phyloP scores from a whole-genome alignment of 1,140 invertebrate species.

The Mamestra configurata region DNA sequence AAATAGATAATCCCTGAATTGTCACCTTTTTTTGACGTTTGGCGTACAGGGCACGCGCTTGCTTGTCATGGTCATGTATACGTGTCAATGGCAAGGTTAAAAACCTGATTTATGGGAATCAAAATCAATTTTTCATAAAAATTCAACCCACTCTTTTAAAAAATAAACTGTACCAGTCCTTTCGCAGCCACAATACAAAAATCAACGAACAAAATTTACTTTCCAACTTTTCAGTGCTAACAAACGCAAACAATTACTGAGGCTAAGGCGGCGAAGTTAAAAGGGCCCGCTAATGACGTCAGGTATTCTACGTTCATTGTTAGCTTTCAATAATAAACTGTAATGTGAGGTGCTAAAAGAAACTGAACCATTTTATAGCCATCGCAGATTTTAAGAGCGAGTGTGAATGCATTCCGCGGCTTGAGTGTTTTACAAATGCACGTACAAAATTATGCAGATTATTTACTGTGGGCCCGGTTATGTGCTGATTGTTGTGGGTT shows the following conservation, averaged over 20 bases:
- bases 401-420: conserved; percentile 53
- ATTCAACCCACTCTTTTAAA: neutral
- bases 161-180: neutral
- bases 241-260: conserved; percentile 51
- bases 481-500: conserved; percentile 7
- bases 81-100: too few relatives aligned
- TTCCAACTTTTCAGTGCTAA: conserved; percentile 49
- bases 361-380: conserved; percentile 71
- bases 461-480: conserved; percentile 9
- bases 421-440: conserved; percentile 26
- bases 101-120: too few relatives aligned
- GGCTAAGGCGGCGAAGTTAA: conserved; percentile 64
- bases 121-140: neutral
- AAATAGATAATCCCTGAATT: too few relatives aligned
- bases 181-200: conserved; percentile 27
- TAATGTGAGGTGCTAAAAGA: conserved; percentile 78
- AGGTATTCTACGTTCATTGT: conserved; percentile 72
- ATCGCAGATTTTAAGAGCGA: conserved; percentile 69
- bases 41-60: too few relatives aligned
- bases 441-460: conserved; percentile 36
- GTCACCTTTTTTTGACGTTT: too few relatives aligned
- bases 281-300: conserved; percentile 67
- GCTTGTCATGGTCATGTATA: too few relatives aligned
- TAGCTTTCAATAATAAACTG: conserved; percentile 78
- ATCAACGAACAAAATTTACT: conserved; percentile 35